A percentile compares a stretch with the other conserved stretches of the same genome.
Evolutionary conservation across 2,888 invertebrate species (phyloP).

Genomic region (Norana najaformis): DNA sequence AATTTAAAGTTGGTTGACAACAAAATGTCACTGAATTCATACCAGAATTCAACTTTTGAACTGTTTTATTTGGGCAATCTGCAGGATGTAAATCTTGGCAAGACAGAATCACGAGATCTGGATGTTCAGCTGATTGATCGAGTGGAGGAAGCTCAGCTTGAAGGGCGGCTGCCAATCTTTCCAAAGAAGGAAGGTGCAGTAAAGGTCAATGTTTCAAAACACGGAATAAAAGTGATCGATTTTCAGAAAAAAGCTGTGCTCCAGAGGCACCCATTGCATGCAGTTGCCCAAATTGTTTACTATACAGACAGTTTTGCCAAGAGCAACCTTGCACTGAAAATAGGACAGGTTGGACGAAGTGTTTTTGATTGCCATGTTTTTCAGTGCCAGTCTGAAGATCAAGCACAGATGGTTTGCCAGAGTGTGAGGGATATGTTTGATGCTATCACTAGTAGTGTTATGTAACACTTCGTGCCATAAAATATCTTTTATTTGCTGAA

Average conservation of each 20-base stretch:
- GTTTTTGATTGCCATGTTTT: constrained; percentile 57
- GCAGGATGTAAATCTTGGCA: constrained; percentile 53
- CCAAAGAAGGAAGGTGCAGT: constrained; percentile 55
- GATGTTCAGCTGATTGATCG: constrained; percentile 60
- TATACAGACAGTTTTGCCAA: constrained; percentile 57
- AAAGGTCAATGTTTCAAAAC: constrained; percentile 53
- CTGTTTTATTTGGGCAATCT: constrained; percentile 56
- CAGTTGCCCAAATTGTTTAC: constrained; percentile 57
- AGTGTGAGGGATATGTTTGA: constrained; percentile 41
- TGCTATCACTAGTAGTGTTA: constrained; percentile 32
- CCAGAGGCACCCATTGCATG: constrained; percentile 59
- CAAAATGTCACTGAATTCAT: constrained; percentile 10
- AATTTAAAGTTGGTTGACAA: not conserved
- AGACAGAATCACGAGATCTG: constrained; percentile 52
- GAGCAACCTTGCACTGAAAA: constrained; percentile 57
- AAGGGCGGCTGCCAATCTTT: constrained; percentile 54
- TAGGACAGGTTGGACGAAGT: constrained; percentile 52
- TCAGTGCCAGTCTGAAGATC: constrained; percentile 53
- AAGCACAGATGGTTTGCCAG: constrained; percentile 41
- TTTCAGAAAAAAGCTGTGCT: constrained; percentile 54
- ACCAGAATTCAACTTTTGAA: constrained; percentile 39
- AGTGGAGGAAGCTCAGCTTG: constrained; percentile 60
- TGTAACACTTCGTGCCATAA: not conserved
- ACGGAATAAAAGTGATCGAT: constrained; percentile 57
- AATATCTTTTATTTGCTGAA: not conserved